A percentile compares a stretch with the other conserved stretches of the same genome.
These are phyloP conservation scores for Oostethus manadensis DNA, from an alignment of 2,113 vertebrate genomes.

Conservation along the genomic window DNA sequence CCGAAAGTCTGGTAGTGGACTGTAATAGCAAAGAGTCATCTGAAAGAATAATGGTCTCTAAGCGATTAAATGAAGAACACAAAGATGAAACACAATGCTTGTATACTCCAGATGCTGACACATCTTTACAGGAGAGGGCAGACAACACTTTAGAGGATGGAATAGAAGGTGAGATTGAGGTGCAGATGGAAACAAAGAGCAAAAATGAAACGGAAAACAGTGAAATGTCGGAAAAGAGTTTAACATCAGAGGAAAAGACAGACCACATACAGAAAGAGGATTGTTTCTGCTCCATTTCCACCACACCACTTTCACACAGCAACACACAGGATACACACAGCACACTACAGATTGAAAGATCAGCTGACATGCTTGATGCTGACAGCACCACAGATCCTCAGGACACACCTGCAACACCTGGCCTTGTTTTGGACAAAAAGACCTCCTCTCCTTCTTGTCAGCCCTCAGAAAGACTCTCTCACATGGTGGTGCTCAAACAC, in stretches of 20 bases:
- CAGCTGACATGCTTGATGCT: constrained; percentile 20
- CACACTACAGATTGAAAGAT: constrained; percentile 38
- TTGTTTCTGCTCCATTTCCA: constrained; percentile 41
- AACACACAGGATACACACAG: constrained; percentile 31
- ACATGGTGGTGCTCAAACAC: constrained; percentile 76
- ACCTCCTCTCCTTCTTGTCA: constrained; percentile 62
- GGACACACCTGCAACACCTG: constrained; percentile 52
- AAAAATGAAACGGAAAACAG: constrained; percentile 24
- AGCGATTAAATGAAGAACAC: constrained; percentile 31
- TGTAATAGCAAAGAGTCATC: constrained; percentile 18
- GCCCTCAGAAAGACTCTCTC: constrained; percentile 65
- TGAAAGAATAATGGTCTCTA: constrained; percentile 23
- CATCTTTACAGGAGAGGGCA: constrained; percentile 18
- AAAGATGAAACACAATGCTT: constrained; percentile 30
- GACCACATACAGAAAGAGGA: constrained; percentile 36
- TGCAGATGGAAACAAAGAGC: constrained; percentile 30
- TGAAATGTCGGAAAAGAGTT: constrained; percentile 32
- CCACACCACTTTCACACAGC: constrained; percentile 26
- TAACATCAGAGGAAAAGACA: constrained; percentile 28
- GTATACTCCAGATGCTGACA: constrained; percentile 16
- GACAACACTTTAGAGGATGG: constrained; percentile 37
- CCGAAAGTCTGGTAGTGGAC: constrained; percentile 27
- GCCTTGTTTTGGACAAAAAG: constrained; percentile 60
- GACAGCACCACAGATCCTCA: constrained; percentile 49
- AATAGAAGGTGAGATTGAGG: constrained; percentile 26